phyloP scores from a whole-genome alignment of 2,113 vertebrate species.

The Lamprotornis superbus region DNA sequence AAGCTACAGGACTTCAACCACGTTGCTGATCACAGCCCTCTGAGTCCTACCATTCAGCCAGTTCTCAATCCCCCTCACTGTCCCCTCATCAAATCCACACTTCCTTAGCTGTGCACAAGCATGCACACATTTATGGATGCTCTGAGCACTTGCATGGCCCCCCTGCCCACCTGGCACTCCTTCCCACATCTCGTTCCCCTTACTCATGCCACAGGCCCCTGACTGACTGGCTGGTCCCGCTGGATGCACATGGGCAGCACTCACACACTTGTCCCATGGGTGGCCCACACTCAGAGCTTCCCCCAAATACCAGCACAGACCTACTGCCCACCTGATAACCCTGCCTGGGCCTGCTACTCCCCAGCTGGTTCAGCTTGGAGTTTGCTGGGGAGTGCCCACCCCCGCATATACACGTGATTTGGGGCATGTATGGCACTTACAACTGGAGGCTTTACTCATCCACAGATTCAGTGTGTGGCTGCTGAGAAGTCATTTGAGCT shows the following conservation, averaged over 20 bases:
- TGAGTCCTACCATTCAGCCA: not conserved
- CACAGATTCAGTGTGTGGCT: not conserved
- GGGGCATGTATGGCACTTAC: not conserved
- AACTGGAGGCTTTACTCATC: not conserved
- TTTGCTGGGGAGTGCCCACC: rapidly evolving
- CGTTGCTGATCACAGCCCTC: rapidly evolving
- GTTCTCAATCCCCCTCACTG: not conserved
- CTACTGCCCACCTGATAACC: rapidly evolving
- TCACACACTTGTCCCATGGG: rapidly evolving
- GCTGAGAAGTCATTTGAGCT: not conserved
- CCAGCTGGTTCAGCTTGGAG: rapidly evolving
- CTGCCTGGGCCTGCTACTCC: not conserved
- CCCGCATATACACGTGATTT: rapidly evolving
- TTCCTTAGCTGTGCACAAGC: not conserved
- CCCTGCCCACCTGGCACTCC: rapidly evolving
- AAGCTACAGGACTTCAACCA: not conserved
- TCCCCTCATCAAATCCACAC: rapidly evolving
- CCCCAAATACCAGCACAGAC: not conserved
- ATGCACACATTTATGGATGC: not conserved
- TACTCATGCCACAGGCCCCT: not conserved
- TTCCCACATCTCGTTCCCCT: not conserved
- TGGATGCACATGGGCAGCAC: not conserved
- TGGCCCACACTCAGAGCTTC: rapidly evolving
- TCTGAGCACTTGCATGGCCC: not conserved
- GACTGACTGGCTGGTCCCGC: rapidly evolving